phyloP scores from a whole-genome alignment of 2,113 vertebrate species.

The Brienomyrus longianalis region DNA sequence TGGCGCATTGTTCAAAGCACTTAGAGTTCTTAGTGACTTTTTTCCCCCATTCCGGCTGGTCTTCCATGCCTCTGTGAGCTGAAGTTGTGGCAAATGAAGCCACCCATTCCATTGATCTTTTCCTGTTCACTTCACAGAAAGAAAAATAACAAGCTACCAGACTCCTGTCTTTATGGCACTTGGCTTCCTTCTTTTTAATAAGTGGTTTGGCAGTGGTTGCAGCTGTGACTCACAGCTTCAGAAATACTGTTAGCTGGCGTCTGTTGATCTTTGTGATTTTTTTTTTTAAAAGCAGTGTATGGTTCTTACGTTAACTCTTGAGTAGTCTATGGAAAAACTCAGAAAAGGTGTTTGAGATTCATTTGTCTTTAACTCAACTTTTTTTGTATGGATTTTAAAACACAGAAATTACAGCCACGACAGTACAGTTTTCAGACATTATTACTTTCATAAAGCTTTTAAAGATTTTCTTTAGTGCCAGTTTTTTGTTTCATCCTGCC shows the following conservation, averaged over 20 bases:
- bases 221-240: conserved; percentile 53
- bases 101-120: conserved; percentile 61
- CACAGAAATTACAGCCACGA: not conserved
- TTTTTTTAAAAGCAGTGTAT: conserved; percentile 36
- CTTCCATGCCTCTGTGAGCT: conserved; percentile 49
- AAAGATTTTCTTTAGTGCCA: not conserved
- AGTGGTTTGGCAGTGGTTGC: conserved; percentile 55
- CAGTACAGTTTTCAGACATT: not conserved
- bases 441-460: not conserved
- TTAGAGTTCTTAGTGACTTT: conserved; percentile 54
- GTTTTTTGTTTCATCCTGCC: not conserved
- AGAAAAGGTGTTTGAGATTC: not conserved
- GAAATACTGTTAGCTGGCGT: conserved; percentile 54
- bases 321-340: conserved; percentile 30
- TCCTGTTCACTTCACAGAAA: conserved; percentile 61
- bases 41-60: conserved; percentile 40
- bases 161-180: conserved; percentile 63
- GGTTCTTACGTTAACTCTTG: conserved; percentile 40
- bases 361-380: not conserved
- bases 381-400: not conserved
- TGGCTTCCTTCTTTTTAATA: conserved; percentile 60
- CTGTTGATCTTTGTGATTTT: conserved; percentile 55
- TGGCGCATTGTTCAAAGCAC: conserved; percentile 57
- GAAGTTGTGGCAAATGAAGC: conserved; percentile 57
- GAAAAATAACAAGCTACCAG: conserved; percentile 66